Evolutionary conservation across 2,113 vertebrate genomes (phyloP), one percentile per base, ranked within the genome.

Genomic region (Euleptes europaea): DNA sequence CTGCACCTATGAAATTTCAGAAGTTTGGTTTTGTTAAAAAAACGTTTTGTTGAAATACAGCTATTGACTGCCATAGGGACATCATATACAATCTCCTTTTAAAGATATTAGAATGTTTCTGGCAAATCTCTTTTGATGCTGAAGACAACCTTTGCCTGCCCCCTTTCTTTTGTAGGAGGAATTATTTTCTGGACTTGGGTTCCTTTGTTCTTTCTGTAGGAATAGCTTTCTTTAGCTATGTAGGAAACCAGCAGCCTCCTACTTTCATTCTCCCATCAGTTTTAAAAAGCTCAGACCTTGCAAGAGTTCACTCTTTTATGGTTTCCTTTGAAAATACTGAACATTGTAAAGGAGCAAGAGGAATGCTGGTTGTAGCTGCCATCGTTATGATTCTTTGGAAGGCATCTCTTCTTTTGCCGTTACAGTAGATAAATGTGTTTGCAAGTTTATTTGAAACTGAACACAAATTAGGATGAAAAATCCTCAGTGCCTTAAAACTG

Each of bases 271-370:
- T 79, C 17, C 26, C 31, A 69, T 51, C 13, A 78, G 1, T 83
- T 78, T 3, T 57, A 0, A 49, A 90, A 81, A 33, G 19, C 3
- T 47, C 54, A 51, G 9, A 49, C 28, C 17, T 44, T 72, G 63
- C 75, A 51, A 51, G 4, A 74, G 14, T 74, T 83, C 38, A 44
- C 4, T 75, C 67, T 82, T 47, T 80, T 19, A 11, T 9, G 10
- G 28, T 44, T 88, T 33, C 23, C 75, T 84, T 82, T 80, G 44
- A 65, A 81, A 81, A 88, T 47, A 4, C 38, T 74, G 31, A 23
- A 86, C 67, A 19, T 33, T 78, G 42, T 42, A 70, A 1, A 84
- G 74, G 21, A 84, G 70, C 13, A 69, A 33, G 23, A 78, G 33
- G 78, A 86, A 82, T 3, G 71, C 26, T 7, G 47, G 51, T 35